phyloP scores from a whole-genome alignment of 2,888 invertebrate species.

The Campopleginae sp. region DNA sequence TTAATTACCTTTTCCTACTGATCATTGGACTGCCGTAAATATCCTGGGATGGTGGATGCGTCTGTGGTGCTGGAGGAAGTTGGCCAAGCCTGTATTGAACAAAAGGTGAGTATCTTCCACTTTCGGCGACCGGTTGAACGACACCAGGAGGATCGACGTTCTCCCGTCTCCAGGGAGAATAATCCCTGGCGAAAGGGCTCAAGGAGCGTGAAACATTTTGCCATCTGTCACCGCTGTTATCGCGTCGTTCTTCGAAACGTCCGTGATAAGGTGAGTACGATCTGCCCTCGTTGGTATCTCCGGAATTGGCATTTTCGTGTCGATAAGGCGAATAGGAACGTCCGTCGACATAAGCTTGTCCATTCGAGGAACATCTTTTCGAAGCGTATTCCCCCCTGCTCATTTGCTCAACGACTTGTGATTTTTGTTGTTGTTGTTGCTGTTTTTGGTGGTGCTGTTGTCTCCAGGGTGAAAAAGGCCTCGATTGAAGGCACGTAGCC shows the following conservation, averaged over 20 bases:
- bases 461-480: conserved; percentile 79
- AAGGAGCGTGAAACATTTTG: conserved; percentile 77
- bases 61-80: conserved; percentile 77
- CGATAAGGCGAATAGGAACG: conserved; percentile 73
- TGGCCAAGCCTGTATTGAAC: conserved; percentile 79
- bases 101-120: conserved; percentile 79
- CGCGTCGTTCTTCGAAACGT: conserved; percentile 75
- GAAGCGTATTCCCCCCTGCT: conserved; percentile 71
- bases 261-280: conserved; percentile 79
- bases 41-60: conserved; percentile 78
- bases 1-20: conserved; percentile 80
- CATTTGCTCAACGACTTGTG: conserved; percentile 50
- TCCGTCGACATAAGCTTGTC: conserved; percentile 68
- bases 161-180: conserved; percentile 83
- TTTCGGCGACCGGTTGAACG: conserved; percentile 77
- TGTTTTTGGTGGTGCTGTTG: conserved; percentile 66
- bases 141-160: conserved; percentile 83
- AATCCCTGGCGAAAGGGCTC: conserved; percentile 82
- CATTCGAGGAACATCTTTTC: conserved; percentile 70
- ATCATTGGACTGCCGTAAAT: conserved; percentile 82
- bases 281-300: conserved; percentile 71
- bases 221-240: conserved; percentile 78
- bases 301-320: conserved; percentile 72
- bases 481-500: conserved; percentile 73
- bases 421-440: conserved; percentile 34